Evolutionary conservation across 2,113 vertebrate genomes (phyloP).

Genomic region (Microcebus tavaratra): DNA sequence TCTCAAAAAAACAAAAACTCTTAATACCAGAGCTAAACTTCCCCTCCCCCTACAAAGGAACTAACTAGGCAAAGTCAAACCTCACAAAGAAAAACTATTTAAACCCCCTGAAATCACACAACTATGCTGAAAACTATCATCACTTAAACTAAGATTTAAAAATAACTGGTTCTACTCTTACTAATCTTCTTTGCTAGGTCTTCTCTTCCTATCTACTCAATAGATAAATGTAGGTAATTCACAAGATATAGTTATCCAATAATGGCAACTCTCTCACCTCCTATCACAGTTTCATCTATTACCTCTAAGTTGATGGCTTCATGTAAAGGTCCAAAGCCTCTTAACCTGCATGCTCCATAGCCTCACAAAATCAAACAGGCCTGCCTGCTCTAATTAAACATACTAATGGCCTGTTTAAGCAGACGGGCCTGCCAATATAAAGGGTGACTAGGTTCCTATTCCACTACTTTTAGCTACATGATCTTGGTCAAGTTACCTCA

Average conservation of each 20-base stretch:
- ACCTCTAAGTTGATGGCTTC: background rate
- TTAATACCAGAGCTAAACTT: conserved; percentile 34
- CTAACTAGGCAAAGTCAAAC: conserved; percentile 23
- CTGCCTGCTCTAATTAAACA: background rate
- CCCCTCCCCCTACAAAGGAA: background rate
- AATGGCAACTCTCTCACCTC: background rate
- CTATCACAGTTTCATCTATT: background rate
- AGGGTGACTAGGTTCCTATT: background rate
- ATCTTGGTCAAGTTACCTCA: background rate
- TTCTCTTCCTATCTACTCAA: background rate
- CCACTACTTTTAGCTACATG: background rate
- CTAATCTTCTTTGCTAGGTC: background rate
- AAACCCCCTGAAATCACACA: background rate
- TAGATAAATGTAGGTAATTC: background rate
- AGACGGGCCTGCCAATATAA: background rate
- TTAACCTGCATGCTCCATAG: background rate
- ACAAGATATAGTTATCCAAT: background rate
- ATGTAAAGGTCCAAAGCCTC: background rate
- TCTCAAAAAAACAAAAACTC: background rate
- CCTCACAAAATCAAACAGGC: background rate
- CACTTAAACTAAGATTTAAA: conserved; percentile 31
- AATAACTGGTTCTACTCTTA: background rate
- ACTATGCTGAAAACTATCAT: conserved; percentile 23
- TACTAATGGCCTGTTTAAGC: background rate
- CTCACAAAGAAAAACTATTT: conserved; percentile 23